Conservation (phyloP, 2,113 vertebrate species). For the Centrocercus urophasianus region DNA sequence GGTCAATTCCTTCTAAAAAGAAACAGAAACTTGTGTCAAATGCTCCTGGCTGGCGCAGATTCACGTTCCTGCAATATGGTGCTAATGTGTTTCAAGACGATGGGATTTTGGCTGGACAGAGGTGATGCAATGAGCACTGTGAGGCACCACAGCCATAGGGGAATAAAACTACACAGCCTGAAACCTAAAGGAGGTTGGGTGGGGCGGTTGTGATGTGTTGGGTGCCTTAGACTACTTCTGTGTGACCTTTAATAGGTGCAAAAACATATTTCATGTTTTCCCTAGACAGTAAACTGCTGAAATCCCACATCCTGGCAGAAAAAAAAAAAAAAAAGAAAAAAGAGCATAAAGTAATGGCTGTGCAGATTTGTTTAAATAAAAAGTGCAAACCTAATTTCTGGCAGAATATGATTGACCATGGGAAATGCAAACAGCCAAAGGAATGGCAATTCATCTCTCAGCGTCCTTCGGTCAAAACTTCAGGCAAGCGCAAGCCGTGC, state of each 20-base stretch:
- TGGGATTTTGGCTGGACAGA: neutral
- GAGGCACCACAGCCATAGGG: fast-evolving
- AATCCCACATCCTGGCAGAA: neutral
- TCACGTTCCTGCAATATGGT: neutral
- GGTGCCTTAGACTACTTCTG: neutral
- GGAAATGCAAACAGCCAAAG: neutral
- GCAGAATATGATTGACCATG: neutral
- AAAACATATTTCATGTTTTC: constrained; percentile 31
- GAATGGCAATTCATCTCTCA: neutral
- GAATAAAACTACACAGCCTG: neutral
- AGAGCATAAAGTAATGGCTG: neutral
- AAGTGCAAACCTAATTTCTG: neutral
- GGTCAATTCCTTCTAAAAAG: neutral
- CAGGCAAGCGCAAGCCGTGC: neutral
- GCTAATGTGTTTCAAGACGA: neutral
- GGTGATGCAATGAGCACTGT: neutral
- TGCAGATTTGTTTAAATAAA: neutral
- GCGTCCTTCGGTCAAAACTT: neutral
- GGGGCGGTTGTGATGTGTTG: neutral
- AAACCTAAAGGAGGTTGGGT: neutral
- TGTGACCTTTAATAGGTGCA: constrained; percentile 1
- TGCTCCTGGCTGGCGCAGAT: neutral
- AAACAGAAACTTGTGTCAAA: neutral
- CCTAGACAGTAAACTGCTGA: neutral
- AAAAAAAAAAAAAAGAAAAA: neutral